phyloP scores from a whole-genome alignment of 2,113 vertebrate species.

The Puffinus mauretanicus region DNA sequence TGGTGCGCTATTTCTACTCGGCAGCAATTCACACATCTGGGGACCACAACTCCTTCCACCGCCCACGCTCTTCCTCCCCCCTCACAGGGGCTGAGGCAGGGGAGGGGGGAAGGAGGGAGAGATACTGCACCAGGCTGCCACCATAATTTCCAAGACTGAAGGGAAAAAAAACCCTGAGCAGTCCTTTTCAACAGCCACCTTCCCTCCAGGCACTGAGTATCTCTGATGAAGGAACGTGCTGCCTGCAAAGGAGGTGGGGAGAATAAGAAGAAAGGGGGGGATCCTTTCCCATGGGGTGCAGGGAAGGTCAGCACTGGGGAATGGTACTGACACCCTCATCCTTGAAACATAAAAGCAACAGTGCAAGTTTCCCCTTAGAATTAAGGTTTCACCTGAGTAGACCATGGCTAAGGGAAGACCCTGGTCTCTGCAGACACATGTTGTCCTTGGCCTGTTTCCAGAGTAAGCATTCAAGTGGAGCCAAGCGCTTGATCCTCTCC shows the following conservation, averaged over 20 bases:
- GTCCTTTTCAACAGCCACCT: not conserved
- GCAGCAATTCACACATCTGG: conserved; percentile 56
- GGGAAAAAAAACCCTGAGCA: not conserved
- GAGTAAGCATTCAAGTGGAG: not conserved
- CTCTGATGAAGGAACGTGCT: not conserved
- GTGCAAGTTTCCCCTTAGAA: not conserved
- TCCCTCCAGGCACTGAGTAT: not conserved
- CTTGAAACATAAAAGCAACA: not conserved
- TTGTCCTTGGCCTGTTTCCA: conserved; percentile 13
- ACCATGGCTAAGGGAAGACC: not conserved
- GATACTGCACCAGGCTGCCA: not conserved
- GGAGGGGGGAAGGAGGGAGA: not conserved
- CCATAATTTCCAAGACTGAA: not conserved
- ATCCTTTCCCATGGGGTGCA: not conserved
- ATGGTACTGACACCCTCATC: rapidly evolving
- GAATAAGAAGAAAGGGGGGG: not conserved
- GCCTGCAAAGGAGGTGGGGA: not conserved
- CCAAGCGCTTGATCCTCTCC: not conserved
- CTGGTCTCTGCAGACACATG: rapidly evolving
- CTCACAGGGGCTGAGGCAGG: not conserved
- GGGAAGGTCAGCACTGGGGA: not conserved
- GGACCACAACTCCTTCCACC: conserved; percentile 63
- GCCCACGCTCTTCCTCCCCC: conserved; percentile 10
- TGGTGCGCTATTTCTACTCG: not conserved
- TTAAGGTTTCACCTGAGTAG: not conserved